phyloP scores from a whole-genome alignment of 2,888 invertebrate species.

The Yponomeuta malinellus region DNA sequence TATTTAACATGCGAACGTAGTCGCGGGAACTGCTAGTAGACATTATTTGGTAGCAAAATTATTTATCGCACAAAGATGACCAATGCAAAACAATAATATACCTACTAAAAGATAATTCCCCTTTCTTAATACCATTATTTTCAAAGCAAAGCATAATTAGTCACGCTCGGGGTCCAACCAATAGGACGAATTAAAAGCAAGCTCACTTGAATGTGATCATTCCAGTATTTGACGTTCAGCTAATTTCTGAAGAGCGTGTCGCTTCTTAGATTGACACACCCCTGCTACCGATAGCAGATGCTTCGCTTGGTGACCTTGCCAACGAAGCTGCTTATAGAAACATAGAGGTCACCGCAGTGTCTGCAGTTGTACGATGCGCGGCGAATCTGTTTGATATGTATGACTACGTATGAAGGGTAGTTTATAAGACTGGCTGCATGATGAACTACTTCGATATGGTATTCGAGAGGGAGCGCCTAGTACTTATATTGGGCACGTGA shows the following conservation, averaged over 20 bases:
- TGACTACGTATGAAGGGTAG: background rate
- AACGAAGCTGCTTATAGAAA: background rate
- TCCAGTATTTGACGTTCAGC: background rate
- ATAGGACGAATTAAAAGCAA: background rate
- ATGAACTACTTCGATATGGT: no score
- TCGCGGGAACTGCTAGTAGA: no score
- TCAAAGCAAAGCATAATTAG: background rate
- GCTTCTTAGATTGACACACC: background rate
- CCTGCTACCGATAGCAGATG: background rate
- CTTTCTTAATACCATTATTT: background rate
- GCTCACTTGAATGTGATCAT: background rate
- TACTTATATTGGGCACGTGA: no score
- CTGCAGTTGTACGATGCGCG: background rate
- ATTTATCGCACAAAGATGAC: no score
- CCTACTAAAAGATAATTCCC: background rate
- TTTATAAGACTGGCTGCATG: background rate
- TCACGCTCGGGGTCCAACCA: background rate
- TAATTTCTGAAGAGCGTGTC: background rate
- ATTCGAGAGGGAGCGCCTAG: no score
- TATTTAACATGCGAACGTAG: no score
- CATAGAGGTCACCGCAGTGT: background rate
- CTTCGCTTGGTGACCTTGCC: background rate
- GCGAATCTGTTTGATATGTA: background rate
- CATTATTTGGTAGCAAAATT: no score
- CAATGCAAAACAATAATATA: background rate